Evolutionary conservation across 2,797 vertebrate genomes (phyloP).

Genomic region (Enteromius viviparus): DNA sequence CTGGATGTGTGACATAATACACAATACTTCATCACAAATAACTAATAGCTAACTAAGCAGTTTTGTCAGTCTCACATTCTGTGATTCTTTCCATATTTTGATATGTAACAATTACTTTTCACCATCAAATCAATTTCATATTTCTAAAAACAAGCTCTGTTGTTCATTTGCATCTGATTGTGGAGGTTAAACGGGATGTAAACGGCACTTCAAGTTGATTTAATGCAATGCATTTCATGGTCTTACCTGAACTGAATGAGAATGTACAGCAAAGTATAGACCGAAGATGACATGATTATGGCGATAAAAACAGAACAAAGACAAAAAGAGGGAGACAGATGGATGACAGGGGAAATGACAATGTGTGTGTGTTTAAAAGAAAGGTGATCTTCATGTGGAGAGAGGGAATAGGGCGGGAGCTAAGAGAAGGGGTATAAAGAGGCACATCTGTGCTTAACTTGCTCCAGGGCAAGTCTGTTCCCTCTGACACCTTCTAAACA

Average conservation of each 20-base stretch:
- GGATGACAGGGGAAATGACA: conserved; percentile 57
- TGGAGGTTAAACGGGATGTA: background rate
- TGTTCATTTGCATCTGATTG: background rate
- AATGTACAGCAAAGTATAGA: conserved; percentile 41
- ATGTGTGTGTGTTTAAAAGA: conserved; percentile 57
- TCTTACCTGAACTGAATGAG: conserved; percentile 22
- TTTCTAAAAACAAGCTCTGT: background rate
- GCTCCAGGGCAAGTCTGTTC: conserved; percentile 64
- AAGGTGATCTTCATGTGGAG: conserved; percentile 62
- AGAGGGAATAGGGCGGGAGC: conserved; percentile 46
- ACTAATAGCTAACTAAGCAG: background rate
- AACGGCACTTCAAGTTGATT: background rate
- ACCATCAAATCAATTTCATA: background rate
- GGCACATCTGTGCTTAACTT: conserved; percentile 67
- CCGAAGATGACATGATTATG: conserved; percentile 23
- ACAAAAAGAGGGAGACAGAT: conserved; percentile 48
- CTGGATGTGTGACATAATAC: background rate
- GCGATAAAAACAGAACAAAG: conserved; percentile 52
- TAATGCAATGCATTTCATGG: background rate
- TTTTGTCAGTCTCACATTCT: background rate
- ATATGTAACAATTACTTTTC: background rate
- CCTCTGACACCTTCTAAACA: conserved; percentile 51
- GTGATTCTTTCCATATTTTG: background rate
- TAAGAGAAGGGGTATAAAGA: conserved; percentile 49
- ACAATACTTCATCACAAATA: background rate